These are phyloP conservation scores for Acanthochromis polyacanthus DNA, from an alignment of 2,113 vertebrate species.

Conservation along the genomic window DNA sequence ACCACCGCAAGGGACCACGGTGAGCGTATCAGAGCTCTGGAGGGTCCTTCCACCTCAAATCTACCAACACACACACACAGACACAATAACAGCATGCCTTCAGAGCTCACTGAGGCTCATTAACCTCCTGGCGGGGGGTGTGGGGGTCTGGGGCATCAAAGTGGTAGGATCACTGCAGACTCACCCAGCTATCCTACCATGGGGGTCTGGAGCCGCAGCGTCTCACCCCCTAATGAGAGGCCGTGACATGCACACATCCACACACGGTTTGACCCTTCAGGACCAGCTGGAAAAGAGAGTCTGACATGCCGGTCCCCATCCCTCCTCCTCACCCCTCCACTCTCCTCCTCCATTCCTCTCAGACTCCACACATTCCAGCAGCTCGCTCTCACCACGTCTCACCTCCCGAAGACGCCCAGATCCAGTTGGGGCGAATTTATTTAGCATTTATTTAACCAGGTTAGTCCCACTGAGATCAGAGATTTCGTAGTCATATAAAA, in stretches of 20 bases:
- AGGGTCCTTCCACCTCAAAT: slow-evolving; percentile 32
- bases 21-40: slow-evolving; percentile 15
- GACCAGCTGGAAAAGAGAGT: slow-evolving; percentile 80
- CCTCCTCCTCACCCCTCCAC: not conserved
- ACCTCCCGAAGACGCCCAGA: slow-evolving; percentile 21
- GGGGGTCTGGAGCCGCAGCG: slow-evolving; percentile 85
- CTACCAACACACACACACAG: slow-evolving; percentile 33
- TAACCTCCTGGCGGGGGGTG: slow-evolving; percentile 75
- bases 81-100: slow-evolving; percentile 54
- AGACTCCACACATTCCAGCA: slow-evolving; percentile 71
- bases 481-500: too few species aligned
- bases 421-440: not conserved
- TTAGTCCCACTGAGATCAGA: too few species aligned
- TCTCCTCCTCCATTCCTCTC: slow-evolving; percentile 30
- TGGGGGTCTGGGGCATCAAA: slow-evolving; percentile 81
- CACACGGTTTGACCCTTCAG: slow-evolving; percentile 72
- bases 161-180: slow-evolving; percentile 79
- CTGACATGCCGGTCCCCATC: slow-evolving; percentile 63
- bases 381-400: slow-evolving; percentile 52
- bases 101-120: slow-evolving; percentile 79
- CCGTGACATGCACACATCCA: slow-evolving; percentile 76
- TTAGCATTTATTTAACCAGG: too few species aligned
- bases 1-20: slow-evolving; percentile 4
- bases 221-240: slow-evolving; percentile 85
- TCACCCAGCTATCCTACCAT: slow-evolving; percentile 77